phyloP scores from a whole-genome alignment of 2,888 invertebrate genomes.

The Watsonalla cultraria region DNA sequence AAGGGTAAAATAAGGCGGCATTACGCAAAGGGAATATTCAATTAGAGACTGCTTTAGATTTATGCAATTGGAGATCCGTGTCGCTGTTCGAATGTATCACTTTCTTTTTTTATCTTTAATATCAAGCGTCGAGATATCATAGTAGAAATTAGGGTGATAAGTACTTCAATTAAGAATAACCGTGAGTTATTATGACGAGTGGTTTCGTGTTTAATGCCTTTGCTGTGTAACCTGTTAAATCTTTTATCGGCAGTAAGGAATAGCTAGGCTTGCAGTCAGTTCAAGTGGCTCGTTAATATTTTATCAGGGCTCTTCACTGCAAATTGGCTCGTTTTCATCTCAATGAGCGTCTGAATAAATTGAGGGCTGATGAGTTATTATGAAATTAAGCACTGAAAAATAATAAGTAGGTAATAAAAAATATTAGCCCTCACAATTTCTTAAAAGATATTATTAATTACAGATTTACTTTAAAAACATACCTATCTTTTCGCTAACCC shows the following conservation, averaged over 20 bases:
- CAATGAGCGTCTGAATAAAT: conserved; percentile 10
- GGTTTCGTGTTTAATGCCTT: conserved; percentile 46
- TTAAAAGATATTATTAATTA: too few relatives aligned
- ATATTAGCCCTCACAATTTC: too few relatives aligned
- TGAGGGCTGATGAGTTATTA: conserved; percentile 1
- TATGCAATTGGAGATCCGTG: conserved; percentile 39
- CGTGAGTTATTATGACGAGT: conserved; percentile 40
- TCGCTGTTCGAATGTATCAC: conserved; percentile 29
- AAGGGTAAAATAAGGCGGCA: conserved; percentile 72
- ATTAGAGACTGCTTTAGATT: conserved; percentile 69
- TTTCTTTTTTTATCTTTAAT: too few relatives aligned
- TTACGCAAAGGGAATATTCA: conserved; percentile 76
- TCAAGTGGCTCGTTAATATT: conserved; percentile 39
- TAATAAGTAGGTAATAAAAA: too few relatives aligned
- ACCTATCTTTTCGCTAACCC: too few relatives aligned
- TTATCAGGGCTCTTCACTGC: conserved; percentile 29
- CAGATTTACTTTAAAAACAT: too few relatives aligned
- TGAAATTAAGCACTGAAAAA: neutral
- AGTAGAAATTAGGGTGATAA: neutral
- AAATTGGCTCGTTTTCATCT: conserved; percentile 25
- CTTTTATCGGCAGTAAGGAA: conserved; percentile 49
- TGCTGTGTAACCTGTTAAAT: conserved; percentile 46
- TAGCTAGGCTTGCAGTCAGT: conserved; percentile 14
- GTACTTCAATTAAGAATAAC: conserved; percentile 12
- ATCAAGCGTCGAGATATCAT: too few relatives aligned